Percentiles rank a stretch among this genome's conserved stretches.
These are phyloP conservation scores for Nasonia oneida DNA, from an alignment of 2,888 invertebrate genomes.

Conservation along the genomic window DNA sequence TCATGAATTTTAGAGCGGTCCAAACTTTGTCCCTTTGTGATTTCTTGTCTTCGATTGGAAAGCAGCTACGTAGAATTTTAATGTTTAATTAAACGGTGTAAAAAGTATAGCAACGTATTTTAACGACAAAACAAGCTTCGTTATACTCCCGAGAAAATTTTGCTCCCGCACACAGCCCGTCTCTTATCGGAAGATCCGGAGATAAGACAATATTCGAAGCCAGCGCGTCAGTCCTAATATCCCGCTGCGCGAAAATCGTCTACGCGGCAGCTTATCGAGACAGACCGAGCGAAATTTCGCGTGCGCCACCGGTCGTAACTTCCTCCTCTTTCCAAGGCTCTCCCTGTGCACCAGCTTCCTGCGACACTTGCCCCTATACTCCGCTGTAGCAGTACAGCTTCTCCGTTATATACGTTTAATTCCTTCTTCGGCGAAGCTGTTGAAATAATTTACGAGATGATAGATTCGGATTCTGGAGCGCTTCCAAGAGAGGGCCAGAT, in stretches of 20 bases:
- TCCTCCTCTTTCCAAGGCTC: constrained; percentile 39
- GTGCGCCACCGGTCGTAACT: constrained; percentile 28
- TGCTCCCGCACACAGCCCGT: background rate
- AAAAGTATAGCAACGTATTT: no score
- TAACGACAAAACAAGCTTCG: no score
- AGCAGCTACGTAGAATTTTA: no score
- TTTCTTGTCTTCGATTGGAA: no score
- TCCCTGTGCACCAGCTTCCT: background rate
- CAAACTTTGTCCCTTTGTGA: no score
- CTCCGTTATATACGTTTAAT: constrained; percentile 64
- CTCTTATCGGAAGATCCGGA: background rate
- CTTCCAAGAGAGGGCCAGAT: constrained; percentile 66
- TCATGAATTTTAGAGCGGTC: background rate
- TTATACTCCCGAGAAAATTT: no score
- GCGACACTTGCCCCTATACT: background rate
- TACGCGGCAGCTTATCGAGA: constrained; percentile 14
- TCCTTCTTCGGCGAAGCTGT: constrained; percentile 64
- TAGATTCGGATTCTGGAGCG: constrained; percentile 72
- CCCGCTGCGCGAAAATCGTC: background rate
- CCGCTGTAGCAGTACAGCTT: background rate
- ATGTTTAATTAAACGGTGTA: no score
- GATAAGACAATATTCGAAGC: background rate
- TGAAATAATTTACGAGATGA: constrained; percentile 72
- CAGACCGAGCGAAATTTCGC: constrained; percentile 26
- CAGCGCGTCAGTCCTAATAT: constrained; percentile 36